These are phyloP conservation scores for Naso thynnoides DNA, from an alignment of 2,797 vertebrate species.

Conservation along the genomic window DNA sequence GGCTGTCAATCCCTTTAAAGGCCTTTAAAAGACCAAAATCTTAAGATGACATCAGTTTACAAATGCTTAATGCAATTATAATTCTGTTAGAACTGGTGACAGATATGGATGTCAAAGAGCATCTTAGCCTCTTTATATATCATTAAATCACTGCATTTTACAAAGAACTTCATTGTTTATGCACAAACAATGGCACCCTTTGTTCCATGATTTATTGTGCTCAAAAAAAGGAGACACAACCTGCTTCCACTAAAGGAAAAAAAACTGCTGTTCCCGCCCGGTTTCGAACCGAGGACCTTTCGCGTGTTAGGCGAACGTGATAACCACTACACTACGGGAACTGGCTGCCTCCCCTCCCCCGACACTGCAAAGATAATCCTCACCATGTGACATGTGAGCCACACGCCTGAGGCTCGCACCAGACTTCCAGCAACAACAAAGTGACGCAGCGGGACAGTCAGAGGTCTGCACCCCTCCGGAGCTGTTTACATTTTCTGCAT, in stretches of 20 bases:
- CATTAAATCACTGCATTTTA: neutral
- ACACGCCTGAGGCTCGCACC: neutral
- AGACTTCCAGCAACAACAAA: constrained; percentile 42
- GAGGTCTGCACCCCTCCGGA: constrained; percentile 18
- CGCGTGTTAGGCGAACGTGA: constrained; percentile 75
- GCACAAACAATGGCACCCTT: neutral
- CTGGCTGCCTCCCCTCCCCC: rapidly evolving
- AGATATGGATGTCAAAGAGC: neutral
- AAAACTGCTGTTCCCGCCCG: constrained; percentile 54
- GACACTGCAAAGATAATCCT: neutral
- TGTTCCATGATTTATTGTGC: rapidly evolving
- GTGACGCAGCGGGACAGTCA: constrained; percentile 22
- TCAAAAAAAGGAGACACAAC: neutral
- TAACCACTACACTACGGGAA: constrained; percentile 77
- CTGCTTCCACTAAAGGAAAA: neutral
- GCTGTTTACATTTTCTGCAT: constrained; percentile 21
- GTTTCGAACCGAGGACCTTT: constrained; percentile 75
- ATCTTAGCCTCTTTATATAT: neutral
- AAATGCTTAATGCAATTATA: too few species aligned
- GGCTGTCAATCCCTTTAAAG: neutral
- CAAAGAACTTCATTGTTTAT: neutral
- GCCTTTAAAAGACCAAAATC: neutral
- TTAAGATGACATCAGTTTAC: too few species aligned
- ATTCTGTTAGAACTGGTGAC: neutral
- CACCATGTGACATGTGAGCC: neutral